phyloP scores from a whole-genome alignment of 2,888 invertebrate genomes.

The Tyria jacobaeae region DNA sequence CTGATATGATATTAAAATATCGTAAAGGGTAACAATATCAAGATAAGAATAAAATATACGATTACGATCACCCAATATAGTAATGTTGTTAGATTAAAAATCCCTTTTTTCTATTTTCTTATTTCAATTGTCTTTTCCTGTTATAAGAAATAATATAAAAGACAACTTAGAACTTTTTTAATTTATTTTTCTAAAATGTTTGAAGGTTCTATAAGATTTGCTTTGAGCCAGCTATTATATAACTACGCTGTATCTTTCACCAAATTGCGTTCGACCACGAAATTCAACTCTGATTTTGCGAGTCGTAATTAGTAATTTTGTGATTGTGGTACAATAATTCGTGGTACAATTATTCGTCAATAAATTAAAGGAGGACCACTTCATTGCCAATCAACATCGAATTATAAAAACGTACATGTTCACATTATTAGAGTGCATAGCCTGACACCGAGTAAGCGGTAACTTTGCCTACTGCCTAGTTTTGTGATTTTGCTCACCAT shows the following conservation, averaged over 20 bases:
- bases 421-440: background rate
- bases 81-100: too few relatives aligned
- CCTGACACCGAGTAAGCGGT: background rate
- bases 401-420: background rate
- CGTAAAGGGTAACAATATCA: too few relatives aligned
- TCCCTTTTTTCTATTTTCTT: too few relatives aligned
- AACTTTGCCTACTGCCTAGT: background rate
- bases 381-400: too few relatives aligned
- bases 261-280: background rate
- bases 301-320: background rate
- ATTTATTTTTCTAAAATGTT: slow-evolving; percentile 25
- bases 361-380: too few relatives aligned
- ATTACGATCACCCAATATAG: too few relatives aligned
- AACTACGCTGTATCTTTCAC: background rate
- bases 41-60: too few relatives aligned
- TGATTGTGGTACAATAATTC: background rate
- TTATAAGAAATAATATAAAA: too few relatives aligned
- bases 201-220: slow-evolving; percentile 18
- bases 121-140: too few relatives aligned
- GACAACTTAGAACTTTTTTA: slow-evolving; percentile 25
- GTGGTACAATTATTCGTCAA: too few relatives aligned
- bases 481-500: background rate
- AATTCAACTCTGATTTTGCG: background rate
- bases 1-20: too few relatives aligned
- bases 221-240: slow-evolving; percentile 8